phyloP scores from a whole-genome alignment of 2,888 invertebrate genomes.

The Euclidia mi region DNA sequence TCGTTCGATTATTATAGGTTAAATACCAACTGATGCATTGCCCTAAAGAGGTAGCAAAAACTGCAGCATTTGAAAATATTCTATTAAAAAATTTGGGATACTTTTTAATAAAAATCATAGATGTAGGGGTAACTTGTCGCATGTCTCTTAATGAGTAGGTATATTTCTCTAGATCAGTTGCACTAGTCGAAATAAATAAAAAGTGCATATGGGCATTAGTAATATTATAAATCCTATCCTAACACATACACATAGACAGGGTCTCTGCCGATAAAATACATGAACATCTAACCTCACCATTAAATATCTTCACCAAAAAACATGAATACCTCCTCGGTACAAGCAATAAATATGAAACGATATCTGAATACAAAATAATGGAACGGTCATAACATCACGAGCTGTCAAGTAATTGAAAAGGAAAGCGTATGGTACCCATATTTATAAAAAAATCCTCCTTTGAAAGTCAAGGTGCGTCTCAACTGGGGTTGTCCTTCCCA shows the following conservation, averaged over 20 bases:
- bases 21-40: too few species aligned
- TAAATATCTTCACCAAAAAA: constrained; percentile 21
- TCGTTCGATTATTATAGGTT: too few species aligned
- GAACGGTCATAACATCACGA: constrained; percentile 57
- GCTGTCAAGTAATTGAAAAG: constrained; percentile 68
- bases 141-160: too few species aligned
- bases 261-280: constrained; percentile 3
- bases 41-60: too few species aligned
- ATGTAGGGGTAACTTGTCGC: too few species aligned
- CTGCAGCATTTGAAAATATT: too few species aligned
- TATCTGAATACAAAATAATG: constrained; percentile 51
- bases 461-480: constrained; percentile 69
- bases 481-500: constrained; percentile 71
- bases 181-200: constrained; percentile 57
- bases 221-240: background rate
- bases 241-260: background rate
- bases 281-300: constrained; percentile 11
- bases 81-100: too few species aligned
- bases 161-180: too few species aligned
- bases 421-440: constrained; percentile 68
- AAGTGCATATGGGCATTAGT: background rate
- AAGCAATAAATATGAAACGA: constrained; percentile 46
- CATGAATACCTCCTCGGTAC: constrained; percentile 26
- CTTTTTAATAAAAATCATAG: too few species aligned
- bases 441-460: constrained; percentile 74